These are phyloP conservation scores for Helobdella robusta DNA, from an alignment of 2,888 invertebrate species.

Conservation along the genomic window DNA sequence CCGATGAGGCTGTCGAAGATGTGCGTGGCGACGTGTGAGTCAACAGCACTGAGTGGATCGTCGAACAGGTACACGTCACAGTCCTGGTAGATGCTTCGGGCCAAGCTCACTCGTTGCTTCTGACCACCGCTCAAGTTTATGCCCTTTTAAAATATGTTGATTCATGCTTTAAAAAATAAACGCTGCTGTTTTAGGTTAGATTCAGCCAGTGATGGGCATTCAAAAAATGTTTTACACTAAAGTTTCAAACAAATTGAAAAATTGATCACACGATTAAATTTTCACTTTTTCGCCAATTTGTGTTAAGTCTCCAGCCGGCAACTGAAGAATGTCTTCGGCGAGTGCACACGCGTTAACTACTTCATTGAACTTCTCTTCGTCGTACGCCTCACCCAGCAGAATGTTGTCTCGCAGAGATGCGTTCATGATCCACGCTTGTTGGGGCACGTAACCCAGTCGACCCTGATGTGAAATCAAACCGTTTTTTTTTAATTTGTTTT, in stretches of 20 bases:
- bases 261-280: too few relatives aligned
- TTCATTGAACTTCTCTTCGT: constrained; percentile 64
- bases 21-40: constrained; percentile 92
- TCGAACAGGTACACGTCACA: constrained; percentile 71
- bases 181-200: not conserved
- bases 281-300: constrained; percentile 87
- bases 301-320: constrained; percentile 80
- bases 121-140: constrained; percentile 49
- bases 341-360: constrained; percentile 77
- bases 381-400: constrained; percentile 68
- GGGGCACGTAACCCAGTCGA: constrained; percentile 54
- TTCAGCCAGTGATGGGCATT: not conserved
- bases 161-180: too few relatives aligned
- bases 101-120: constrained; percentile 48
- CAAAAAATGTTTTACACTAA: too few relatives aligned
- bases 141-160: constrained; percentile 45
- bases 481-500: too few relatives aligned
- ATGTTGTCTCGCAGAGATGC: constrained; percentile 85
- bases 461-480: too few relatives aligned
- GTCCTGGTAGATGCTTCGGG: constrained; percentile 48
- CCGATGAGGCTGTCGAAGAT: constrained; percentile 89
- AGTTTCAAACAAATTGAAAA: too few relatives aligned
- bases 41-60: constrained; percentile 88
- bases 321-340: constrained; percentile 77
- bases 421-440: constrained; percentile 89